phyloP scores from a whole-genome alignment of 2,113 vertebrate species.

The Gobiocypris rarus region DNA sequence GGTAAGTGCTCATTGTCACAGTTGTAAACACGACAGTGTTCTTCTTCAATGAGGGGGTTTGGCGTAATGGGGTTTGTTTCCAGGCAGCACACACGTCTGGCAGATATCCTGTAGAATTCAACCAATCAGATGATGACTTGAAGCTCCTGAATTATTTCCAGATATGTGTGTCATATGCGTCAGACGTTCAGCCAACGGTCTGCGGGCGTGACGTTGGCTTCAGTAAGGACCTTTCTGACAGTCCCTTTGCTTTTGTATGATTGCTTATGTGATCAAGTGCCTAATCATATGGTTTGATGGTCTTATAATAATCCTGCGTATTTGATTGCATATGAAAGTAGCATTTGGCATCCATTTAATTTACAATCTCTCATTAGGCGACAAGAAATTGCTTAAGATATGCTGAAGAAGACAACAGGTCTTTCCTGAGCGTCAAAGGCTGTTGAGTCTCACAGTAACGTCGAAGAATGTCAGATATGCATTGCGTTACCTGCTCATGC shows the following conservation, averaged over 20 bases:
- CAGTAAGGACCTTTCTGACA: too few relatives aligned
- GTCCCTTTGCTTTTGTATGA: not conserved
- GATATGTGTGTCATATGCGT: too few relatives aligned
- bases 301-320: conserved; percentile 45
- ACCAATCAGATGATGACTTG: too few relatives aligned
- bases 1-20: too few relatives aligned
- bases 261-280: not conserved
- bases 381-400: not conserved
- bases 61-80: too few relatives aligned
- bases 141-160: too few relatives aligned
- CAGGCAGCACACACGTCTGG: too few relatives aligned
- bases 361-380: conserved; percentile 45
- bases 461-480: conserved; percentile 55
- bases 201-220: too few relatives aligned
- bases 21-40: too few relatives aligned
- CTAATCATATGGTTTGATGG: not conserved
- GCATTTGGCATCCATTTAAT: conserved; percentile 46
- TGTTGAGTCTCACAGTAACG: conserved; percentile 41
- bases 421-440: not conserved
- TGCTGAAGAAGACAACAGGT: not conserved
- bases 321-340: conserved; percentile 51
- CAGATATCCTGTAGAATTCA: too few relatives aligned
- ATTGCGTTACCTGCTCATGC: conserved; percentile 56
- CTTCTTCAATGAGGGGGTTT: too few relatives aligned
- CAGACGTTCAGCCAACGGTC: too few relatives aligned